Conservation (phyloP, 2,113 vertebrate genomes). For the Columba livia region DNA sequence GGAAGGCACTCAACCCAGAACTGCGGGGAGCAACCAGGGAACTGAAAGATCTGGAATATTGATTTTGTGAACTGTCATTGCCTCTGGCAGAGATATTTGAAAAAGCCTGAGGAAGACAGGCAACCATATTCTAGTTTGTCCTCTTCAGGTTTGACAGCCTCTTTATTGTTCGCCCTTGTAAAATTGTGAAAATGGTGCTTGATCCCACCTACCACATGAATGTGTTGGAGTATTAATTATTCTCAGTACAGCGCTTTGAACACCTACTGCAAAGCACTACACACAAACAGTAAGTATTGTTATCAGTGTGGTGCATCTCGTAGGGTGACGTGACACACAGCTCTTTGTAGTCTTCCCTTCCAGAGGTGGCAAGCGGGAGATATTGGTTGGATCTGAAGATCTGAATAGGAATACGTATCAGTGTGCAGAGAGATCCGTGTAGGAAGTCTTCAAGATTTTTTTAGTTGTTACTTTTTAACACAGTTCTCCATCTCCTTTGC, state of each 20-base stretch:
- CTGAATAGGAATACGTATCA: background rate
- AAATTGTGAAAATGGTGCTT: slow-evolving; percentile 17
- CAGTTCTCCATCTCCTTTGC: background rate
- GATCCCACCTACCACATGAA: slow-evolving; percentile 31
- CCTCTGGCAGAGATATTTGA: background rate
- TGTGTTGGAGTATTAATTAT: slow-evolving; percentile 40
- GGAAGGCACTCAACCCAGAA: background rate
- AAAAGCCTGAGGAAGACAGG: slow-evolving; percentile 1
- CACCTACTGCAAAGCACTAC: background rate
- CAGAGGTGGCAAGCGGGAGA: background rate
- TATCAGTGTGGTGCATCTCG: background rate
- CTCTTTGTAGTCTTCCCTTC: background rate
- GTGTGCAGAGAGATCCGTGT: background rate
- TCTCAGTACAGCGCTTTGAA: slow-evolving; percentile 9
- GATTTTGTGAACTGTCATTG: background rate
- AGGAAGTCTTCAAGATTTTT: background rate
- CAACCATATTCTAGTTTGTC: slow-evolving; percentile 2
- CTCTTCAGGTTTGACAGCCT: slow-evolving; percentile 30
- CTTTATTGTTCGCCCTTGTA: background rate
- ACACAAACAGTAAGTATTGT: background rate
- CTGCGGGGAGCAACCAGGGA: background rate
- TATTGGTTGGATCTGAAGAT: background rate
- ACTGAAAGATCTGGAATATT: background rate
- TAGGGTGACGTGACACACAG: background rate
- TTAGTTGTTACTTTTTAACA: slow-evolving; percentile 11